Percentiles rank a stretch among this genome's conserved stretches.
Conservation (phyloP, 2,797 vertebrate genomes). For the Melopsittacus undulatus region DNA sequence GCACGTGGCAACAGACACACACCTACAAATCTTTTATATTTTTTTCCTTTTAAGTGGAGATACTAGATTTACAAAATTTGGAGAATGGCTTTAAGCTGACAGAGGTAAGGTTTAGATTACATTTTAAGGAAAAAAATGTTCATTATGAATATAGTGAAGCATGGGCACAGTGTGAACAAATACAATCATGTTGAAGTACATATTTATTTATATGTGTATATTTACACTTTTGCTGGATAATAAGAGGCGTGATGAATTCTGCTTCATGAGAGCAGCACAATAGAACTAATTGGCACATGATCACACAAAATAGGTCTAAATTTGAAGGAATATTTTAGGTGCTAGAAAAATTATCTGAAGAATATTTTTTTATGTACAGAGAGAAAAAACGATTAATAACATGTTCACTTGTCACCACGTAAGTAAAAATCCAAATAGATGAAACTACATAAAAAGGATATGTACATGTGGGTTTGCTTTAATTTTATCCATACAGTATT, state of each 20-base stretch:
- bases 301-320: neutral
- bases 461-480: neutral
- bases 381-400: neutral
- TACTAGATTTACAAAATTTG: neutral
- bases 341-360: neutral
- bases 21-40: neutral
- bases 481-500: neutral
- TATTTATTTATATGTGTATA: neutral
- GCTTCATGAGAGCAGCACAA: neutral
- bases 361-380: neutral
- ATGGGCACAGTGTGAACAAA: neutral
- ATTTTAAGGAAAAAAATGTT: no score
- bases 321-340: neutral
- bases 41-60: neutral
- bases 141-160: no score
- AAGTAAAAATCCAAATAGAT: neutral
- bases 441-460: neutral
- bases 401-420: rapidly evolving
- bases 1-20: neutral
- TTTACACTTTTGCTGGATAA: neutral
- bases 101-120: no score
- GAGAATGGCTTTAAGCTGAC: no score
- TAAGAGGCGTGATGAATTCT: neutral
- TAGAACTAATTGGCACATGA: neutral
- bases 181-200: neutral